Percentiles rank a stretch among this genome's conserved stretches.
phyloP scores from a whole-genome alignment of 2,113 vertebrate species.

The Alectura lathami region DNA sequence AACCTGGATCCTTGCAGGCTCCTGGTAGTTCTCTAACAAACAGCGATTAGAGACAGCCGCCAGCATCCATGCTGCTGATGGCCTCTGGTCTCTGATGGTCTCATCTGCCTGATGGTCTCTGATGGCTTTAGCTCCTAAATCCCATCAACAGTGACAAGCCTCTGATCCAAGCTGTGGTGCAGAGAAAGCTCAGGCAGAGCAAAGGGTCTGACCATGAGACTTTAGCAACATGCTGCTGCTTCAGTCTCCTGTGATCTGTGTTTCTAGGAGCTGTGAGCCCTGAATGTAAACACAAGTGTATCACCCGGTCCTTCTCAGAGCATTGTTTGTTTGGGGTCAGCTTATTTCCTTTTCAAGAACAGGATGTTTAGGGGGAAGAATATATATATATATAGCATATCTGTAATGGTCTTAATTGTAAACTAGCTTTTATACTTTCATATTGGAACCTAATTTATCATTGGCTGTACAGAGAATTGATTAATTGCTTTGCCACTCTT shows the following conservation, averaged over 20 bases:
- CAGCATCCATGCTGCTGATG: neutral
- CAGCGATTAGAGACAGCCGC: neutral
- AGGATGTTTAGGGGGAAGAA: conserved; percentile 19
- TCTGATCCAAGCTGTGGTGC: neutral
- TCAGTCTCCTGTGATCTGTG: neutral
- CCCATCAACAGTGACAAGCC: accelerated
- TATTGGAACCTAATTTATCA: conserved; percentile 87
- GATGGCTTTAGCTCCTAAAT: neutral
- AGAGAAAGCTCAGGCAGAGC: neutral
- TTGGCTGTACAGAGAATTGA: conserved; percentile 78
- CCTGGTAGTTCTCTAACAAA: neutral
- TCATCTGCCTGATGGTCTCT: too few species aligned
- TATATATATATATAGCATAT: conserved; percentile 18
- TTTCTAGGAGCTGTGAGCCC: conserved; percentile 12
- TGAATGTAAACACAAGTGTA: conserved; percentile 39
- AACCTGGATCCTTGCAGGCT: too few species aligned
- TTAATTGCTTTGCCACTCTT: conserved; percentile 88
- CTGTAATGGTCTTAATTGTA: conserved; percentile 76
- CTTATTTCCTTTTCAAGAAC: conserved; percentile 52
- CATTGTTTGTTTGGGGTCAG: conserved; percentile 50
- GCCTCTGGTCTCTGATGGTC: too few species aligned
- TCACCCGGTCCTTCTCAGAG: conserved; percentile 21
- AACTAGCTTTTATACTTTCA: conserved; percentile 73
- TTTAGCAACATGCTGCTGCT: neutral
- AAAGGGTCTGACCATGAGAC: neutral